Evolutionary conservation across 1,140 invertebrate species (phyloP), one percentile per base, ranked within the genome.

Genomic region (Scaptomyza hsui): DNA sequence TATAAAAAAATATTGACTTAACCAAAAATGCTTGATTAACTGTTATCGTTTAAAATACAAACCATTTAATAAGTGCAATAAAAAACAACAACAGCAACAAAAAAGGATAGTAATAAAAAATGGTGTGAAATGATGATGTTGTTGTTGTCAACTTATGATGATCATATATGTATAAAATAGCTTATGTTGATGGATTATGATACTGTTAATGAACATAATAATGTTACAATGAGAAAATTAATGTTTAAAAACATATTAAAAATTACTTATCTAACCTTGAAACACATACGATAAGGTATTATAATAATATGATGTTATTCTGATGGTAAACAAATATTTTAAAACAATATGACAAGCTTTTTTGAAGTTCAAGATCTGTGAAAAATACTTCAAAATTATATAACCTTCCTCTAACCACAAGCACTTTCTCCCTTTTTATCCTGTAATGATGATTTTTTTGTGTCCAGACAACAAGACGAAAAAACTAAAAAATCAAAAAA

Each of bases 1-100:
- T 70, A 88, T 29, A 82, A 86, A 61, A 81, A 88, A 86, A 82
- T 82, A 86, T 88, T 88, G 83, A 78, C 82, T 88, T 88, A 72
- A 82, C 75, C 83, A 72, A 82, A 81, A 88, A 88, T 88, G 82
- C 83, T 88, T 88, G 78, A 88, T 78, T 88, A 82, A 89, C 78
- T 78, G 59, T 61, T 67, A 74, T 81, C 75, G 61, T 82, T 82
- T 88, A 78, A 78, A 88, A 78, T 65, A 76, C 59, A 52, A 49
- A 45, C 62, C 61, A 80, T 85, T 80, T 69, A 86, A 86, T 73
- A 67, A 75, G 45, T 19, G 13, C 12, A 29, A 55, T 65, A 77
- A 74, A 75, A 74, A 56, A 24, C 39, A 57, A 49, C 21, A 45
- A n/a, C 29, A 7, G 16, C 19, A 52, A 47, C 16, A 59, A 47